Base-by-base conservation (phyloP, 2,888 invertebrate genomes). In the Drosophila colorata region DNA sequence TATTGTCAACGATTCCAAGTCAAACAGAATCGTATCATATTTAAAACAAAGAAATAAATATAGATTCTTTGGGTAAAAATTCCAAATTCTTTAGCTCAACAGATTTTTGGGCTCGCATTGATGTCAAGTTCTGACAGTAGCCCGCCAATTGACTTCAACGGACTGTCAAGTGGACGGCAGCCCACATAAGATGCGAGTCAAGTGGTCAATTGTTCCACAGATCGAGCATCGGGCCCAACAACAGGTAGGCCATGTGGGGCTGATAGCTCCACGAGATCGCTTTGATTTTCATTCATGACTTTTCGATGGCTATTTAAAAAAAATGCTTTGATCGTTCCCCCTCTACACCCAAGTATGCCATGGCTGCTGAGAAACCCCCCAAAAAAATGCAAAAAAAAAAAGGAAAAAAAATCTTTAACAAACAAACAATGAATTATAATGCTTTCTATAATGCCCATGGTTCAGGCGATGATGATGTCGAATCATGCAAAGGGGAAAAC, bases 71-170 rank as follows among this genome's bases (percentile, higher is more conserved):
- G 9, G 2, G 35, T 18, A 13, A n/a, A 25, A 28, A 46, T 47
- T 25, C 8, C 25, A 0, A 4, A 46, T 46, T 47, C 46, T 46
- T 51, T 46, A 47, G 41, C 4, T 38, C 31, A 46, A 23, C 4
- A n/a, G n/a, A 33, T 33, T 43, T 53, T 31, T 38, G 25, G 31
- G 52, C 14, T 38, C 48, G 31, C 59, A 66, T 68, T 75, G 68
- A 58, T 75, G 68, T 82, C 82, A 82, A 80, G 82, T 66, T 75
- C 48, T 48, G 61, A 53, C 78, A 59, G 82, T 63, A 85, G 83
- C 66, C 46, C 23, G 35, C 49, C 41, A 58, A 59, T 38, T 41
- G 18, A 46, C 40, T 51, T 48, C 44, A 58, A 59, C 44, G 38
- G 18, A 46, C 40, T 51, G 33, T 64, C 44, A 76, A 80, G 44